These are phyloP conservation scores for Esox masquinongy DNA, from an alignment of 2,797 vertebrate species.

Conservation along the genomic window DNA sequence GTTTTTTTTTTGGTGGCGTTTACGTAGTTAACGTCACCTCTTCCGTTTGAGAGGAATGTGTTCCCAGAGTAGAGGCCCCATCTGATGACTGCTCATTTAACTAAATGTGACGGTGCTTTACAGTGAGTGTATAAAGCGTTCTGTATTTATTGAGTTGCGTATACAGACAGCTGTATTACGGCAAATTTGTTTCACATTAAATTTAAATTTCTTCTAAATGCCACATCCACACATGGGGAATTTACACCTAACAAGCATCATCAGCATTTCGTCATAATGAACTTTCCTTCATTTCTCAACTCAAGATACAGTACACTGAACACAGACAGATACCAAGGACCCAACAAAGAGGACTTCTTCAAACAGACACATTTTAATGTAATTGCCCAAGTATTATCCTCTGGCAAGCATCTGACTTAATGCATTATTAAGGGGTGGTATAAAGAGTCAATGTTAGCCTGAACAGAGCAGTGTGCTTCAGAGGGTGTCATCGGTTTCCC, in stretches of 20 bases:
- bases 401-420: constrained; percentile 66
- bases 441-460: constrained; percentile 56
- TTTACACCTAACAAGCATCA: neutral
- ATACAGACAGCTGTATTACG: neutral
- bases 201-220: neutral
- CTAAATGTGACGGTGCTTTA: neutral
- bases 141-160: neutral
- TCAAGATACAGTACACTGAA: neutral
- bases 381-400: neutral
- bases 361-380: neutral
- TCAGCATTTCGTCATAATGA: neutral
- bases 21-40: neutral
- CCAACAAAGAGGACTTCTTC: neutral
- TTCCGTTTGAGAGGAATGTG: neutral
- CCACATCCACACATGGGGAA: neutral
- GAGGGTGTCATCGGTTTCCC: constrained; percentile 46
- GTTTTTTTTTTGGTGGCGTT: too few species aligned
- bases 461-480: constrained; percentile 46
- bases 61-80: neutral
- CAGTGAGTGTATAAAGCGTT: neutral
- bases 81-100: neutral
- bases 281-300: constrained; percentile 10
- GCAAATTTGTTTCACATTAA: neutral
- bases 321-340: neutral
- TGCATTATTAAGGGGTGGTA: constrained; percentile 51